Conservation (phyloP, 92 coral and sea anemone genomes). For the Isaurus tuberculatus region DNA sequence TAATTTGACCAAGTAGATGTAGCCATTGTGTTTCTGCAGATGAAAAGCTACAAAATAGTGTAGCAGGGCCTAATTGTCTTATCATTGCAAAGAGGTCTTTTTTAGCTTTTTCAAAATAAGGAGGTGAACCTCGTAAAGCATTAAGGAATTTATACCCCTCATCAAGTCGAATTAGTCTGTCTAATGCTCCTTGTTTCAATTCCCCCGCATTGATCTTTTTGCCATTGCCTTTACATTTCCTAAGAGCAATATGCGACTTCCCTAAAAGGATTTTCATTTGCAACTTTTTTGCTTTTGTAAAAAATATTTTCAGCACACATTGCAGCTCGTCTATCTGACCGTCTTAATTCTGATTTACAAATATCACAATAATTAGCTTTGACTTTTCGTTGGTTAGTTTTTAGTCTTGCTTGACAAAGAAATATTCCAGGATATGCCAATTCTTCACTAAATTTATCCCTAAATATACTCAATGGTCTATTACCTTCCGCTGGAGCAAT, state of each 20-base stretch:
- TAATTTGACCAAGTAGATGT: conserved; percentile 6
- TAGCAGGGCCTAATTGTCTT: not conserved
- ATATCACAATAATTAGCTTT: not conserved
- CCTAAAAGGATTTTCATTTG: not conserved
- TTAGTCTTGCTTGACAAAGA: conserved; percentile 4
- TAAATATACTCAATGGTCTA: conserved; percentile 6
- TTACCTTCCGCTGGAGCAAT: conserved; percentile 3
- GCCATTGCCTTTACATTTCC: conserved; percentile 5
- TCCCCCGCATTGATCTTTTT: conserved; percentile 1
- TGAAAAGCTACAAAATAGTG: too few relatives aligned
- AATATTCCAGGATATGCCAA: conserved; percentile 4
- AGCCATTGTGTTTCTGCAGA: conserved; percentile 3
- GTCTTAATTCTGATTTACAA: too few relatives aligned
- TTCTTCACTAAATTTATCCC: conserved; percentile 3
- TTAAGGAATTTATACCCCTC: conserved; percentile 3
- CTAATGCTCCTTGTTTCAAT: conserved; percentile 4
- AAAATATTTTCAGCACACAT: not conserved
- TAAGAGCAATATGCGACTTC: conserved; percentile 4
- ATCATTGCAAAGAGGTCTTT: conserved; percentile 4
- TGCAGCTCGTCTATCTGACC: too few relatives aligned
- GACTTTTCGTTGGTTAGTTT: conserved; percentile 7
- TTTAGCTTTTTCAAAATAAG: not conserved
- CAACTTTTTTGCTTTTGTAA: conserved; percentile 2
- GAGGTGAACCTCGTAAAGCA: conserved; percentile 6
- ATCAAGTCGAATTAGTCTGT: conserved; percentile 7